phyloP scores from a whole-genome alignment of 2,113 vertebrate genomes.

The Ochotona princeps region DNA sequence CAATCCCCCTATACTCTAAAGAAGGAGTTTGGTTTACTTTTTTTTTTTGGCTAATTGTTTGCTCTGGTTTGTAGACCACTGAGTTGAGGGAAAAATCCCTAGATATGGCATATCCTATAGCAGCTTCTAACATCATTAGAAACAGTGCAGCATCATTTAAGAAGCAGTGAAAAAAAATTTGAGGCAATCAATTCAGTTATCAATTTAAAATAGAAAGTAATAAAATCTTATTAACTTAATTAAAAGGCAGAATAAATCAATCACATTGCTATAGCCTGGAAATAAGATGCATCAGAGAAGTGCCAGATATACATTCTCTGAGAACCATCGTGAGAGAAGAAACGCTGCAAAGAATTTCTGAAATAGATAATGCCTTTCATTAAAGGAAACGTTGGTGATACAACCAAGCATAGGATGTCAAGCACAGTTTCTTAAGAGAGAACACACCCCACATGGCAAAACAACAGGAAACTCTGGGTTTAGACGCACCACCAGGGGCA shows the following conservation, averaged over 20 bases:
- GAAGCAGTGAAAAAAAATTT: neutral
- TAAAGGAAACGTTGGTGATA: neutral
- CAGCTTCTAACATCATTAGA: neutral
- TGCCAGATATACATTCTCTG: neutral
- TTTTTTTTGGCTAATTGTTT: neutral
- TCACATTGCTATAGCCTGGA: neutral
- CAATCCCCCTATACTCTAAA: neutral
- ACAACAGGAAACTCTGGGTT: neutral
- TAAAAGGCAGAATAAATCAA: neutral
- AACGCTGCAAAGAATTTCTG: neutral
- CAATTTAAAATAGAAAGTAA: constrained; percentile 4
- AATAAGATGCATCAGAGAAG: neutral
- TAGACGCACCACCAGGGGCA: neutral
- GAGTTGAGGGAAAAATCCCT: neutral
- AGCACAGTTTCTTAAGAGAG: neutral
- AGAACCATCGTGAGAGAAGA: neutral
- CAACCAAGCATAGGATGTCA: neutral
- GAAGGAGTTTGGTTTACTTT: neutral
- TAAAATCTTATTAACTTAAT: neutral
- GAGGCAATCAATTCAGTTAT: neutral
- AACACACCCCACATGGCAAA: neutral
- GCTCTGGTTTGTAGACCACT: neutral
- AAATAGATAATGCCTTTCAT: neutral
- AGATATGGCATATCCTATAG: neutral
- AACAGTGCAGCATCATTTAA: neutral